phyloP scores from a whole-genome alignment of 2,888 invertebrate genomes.

The Nudaria mundana region DNA sequence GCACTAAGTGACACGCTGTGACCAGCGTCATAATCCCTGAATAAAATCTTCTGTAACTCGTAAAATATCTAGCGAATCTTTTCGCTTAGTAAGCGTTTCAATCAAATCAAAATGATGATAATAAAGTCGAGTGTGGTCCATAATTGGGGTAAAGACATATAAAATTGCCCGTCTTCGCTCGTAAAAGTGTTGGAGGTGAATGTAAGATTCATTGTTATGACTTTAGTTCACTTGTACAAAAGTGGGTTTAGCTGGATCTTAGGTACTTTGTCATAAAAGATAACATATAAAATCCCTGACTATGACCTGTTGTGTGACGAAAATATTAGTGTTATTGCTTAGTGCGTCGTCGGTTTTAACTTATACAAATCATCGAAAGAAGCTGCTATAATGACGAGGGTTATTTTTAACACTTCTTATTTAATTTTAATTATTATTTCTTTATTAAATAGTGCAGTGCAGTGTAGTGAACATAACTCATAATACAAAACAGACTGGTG shows the following conservation, averaged over 20 bases:
- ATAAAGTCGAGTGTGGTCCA: constrained; percentile 37
- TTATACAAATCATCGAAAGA: too few species aligned
- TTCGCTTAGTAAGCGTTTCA: constrained; percentile 40
- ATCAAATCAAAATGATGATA: constrained; percentile 44
- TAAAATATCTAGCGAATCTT: constrained; percentile 38
- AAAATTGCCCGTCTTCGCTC: constrained; percentile 36
- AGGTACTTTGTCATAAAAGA: too few species aligned
- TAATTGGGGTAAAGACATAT: constrained; percentile 41
- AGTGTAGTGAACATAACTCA: too few species aligned
- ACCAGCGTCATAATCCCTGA: constrained; percentile 20
- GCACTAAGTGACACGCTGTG: constrained; percentile 13
- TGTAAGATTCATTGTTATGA: constrained; percentile 27
- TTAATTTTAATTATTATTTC: too few species aligned
- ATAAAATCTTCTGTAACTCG: constrained; percentile 30
- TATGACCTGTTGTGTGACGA: too few species aligned
- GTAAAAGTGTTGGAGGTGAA: constrained; percentile 35
- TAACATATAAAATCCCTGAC: too few species aligned
- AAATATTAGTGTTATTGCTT: too few species aligned
- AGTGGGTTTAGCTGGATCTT: neutral
- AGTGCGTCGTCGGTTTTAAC: too few species aligned
- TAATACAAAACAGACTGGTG: too few species aligned
- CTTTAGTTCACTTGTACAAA: constrained; percentile 24
- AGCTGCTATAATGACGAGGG: too few species aligned
- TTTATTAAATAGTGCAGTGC: too few species aligned
- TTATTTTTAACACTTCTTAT: too few species aligned